A percentile compares a stretch with the other conserved stretches of the same genome.
Evolutionary conservation across 1,140 invertebrate species (phyloP).

Genomic region (Drosophila funebris): DNA sequence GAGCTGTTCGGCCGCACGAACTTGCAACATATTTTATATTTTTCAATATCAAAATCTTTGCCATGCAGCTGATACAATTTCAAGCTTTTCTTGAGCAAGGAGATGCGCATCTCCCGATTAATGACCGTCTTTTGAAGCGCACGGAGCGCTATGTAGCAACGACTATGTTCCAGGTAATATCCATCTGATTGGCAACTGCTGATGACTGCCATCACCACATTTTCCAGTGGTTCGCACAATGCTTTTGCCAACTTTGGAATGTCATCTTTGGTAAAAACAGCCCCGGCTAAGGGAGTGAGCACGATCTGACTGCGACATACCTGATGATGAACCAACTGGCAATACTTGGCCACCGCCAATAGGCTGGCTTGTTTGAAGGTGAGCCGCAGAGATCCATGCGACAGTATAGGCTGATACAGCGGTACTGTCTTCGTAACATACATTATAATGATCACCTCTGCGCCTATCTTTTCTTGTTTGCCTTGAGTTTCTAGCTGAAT

Average conservation of each 20-base stretch:
- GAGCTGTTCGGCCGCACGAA: constrained; percentile 2
- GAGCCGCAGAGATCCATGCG: constrained; percentile 29
- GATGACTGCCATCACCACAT: constrained; percentile 52
- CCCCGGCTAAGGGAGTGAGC: constrained; percentile 61
- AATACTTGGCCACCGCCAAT: constrained; percentile 60
- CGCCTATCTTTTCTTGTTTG: not conserved
- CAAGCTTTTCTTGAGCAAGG: constrained; percentile 51
- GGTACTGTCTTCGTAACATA: constrained; percentile 23
- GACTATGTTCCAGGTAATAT: constrained; percentile 51
- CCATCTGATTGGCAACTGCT: constrained; percentile 68
- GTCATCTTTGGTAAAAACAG: constrained; percentile 42
- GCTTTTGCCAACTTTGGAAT: constrained; percentile 42
- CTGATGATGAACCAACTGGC: constrained; percentile 52
- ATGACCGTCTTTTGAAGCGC: constrained; percentile 43
- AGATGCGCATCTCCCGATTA: constrained; percentile 37
- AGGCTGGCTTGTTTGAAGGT: constrained; percentile 70
- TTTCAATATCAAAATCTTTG: constrained; percentile 39
- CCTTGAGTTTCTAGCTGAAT: constrained; percentile 20
- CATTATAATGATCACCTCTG: constrained; percentile 34
- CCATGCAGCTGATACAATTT: constrained; percentile 61
- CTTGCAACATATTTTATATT: constrained; percentile 34
- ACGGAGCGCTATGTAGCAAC: constrained; percentile 55
- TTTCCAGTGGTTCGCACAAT: constrained; percentile 35
- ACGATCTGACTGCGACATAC: constrained; percentile 46
- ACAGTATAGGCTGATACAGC: constrained; percentile 36